Evolutionary conservation across 23 tunicate genomes (phyloP), one percentile per base, ranked within the genome.

Genomic region (Corella eumyota): DNA sequence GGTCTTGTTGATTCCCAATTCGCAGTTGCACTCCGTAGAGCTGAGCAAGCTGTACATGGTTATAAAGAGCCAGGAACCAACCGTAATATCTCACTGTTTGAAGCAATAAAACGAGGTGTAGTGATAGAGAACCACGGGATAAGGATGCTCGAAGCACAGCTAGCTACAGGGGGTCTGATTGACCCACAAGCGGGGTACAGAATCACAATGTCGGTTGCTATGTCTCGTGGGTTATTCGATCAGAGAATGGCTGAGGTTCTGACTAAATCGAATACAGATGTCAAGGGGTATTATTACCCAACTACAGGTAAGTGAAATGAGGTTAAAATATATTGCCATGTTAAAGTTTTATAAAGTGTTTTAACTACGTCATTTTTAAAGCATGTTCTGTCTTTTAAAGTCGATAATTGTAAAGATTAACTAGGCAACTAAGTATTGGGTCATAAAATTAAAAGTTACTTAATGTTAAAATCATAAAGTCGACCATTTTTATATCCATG

Each of bases 151-250:
- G 98, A 92, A 22, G 98, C 98, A 15, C 98, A 92, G 50, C 23
- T 92, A 1, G 92, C 98, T 6, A 92, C 98, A 0, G 98, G 98
- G 2, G 98, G 98, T 15, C 57, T 92, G 2, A 72, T 92, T 2
- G 98, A 92, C 44, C 98, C 98, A 4, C 71, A 61, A 44, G 92
- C 71, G 1, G 98, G 98, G 1, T 92, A 82, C 50, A 57, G 98
- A 28, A 82, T 92, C 25, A 93, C 98, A 19, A 29, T 63, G 4
- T 30, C 72, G 17, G 58, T 92, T n/a, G 93, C 98, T 15, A 25
- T 70, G 55, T 50, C 60, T 20, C 38, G 73, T 24, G 81, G 81
- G 1, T 40, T 92, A 30, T 61, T 92, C 25, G 87, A 83, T 77
- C 63, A 82, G 4, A 45, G 92, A 38, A 33, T 83, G 70, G 78